Evolutionary conservation across 2,888 invertebrate species (phyloP).

Genomic region (Diloba caeruleocephala): DNA sequence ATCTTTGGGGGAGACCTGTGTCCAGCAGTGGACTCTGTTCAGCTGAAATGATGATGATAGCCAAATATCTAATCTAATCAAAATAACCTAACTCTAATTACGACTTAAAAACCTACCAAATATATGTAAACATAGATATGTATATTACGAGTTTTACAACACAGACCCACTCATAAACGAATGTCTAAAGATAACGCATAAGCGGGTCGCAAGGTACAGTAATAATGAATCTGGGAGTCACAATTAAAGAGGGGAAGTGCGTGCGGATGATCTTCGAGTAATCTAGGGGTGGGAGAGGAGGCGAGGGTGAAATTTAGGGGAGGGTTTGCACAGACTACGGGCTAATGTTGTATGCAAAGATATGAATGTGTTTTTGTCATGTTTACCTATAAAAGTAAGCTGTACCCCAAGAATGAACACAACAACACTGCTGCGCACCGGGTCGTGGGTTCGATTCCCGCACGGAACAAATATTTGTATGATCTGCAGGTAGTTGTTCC

Average conservation of each 20-base stretch:
- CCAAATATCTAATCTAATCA: background rate
- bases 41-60: too few relatives aligned
- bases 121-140: conserved; percentile 21
- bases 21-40: too few relatives aligned
- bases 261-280: conserved; percentile 84
- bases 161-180: conserved; percentile 43
- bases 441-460: too few relatives aligned
- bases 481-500: too few relatives aligned
- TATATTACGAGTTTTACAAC: too few relatives aligned
- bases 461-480: too few relatives aligned
- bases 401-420: too few relatives aligned
- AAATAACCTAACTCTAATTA: conserved; percentile 22
- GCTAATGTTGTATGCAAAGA: conserved; percentile 42
- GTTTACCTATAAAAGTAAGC: too few relatives aligned
- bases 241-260: conserved; percentile 87
- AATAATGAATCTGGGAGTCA: conserved; percentile 86
- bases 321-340: conserved; percentile 19
- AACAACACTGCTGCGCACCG: too few relatives aligned
- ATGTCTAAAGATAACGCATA: conserved; percentile 80
- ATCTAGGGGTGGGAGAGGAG: conserved; percentile 69
- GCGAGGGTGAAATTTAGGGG: conserved; percentile 54
- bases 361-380: conserved; percentile 23
- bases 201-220: conserved; percentile 83
- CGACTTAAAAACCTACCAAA: conserved; percentile 15
- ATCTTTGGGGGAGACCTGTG: too few relatives aligned